Base-by-base conservation (phyloP, 2,888 invertebrate species). In the Ceriagrion tenellum region DNA sequence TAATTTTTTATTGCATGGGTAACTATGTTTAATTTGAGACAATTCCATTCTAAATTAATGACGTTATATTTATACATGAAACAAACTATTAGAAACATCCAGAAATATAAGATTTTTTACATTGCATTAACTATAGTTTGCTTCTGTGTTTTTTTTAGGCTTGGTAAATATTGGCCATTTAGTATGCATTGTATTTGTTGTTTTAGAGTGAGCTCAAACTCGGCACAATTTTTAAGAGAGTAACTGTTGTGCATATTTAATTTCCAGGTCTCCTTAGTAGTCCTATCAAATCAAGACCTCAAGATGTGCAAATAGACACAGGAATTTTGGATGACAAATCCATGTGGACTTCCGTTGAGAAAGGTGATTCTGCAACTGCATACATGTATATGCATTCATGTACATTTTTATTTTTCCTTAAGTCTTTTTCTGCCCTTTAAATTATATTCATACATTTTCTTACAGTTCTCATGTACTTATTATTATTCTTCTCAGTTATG, bases 281-380 rank as follows among this genome's bases (percentile, higher is more conserved):
- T 96, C 97, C 96, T 95, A 97, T 96, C 88, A 97, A 97, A 96
- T 95, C 96, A 3, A 96, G 96, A 96, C 96, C 97, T 96, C 97
- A 97, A 96, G 97, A 98, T 96, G 97, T 97, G 13, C 97, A 98
- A 96, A 98, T 99, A 96, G 98, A 98, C 96, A 98, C 98, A 0
- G 99, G 99, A 18, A 98, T 98, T 18, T 97, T 98, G 95, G 97
- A 97, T 96, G 95, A 95, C 47, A 95, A 95, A 55, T 89, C 91
- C 55, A 30, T 40, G 18, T 95, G 95, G 95, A 74, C 93, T 40
- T 74, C 93, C 26, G 13, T 40, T 47, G 93, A 93, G 13, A 93
- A 93, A 69, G 47, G 93, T 93, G 74, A 55, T 63, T 3, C 6
- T 2, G 12, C 40, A 88, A 47, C 30, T 30, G 20, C 88, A 59